These are phyloP conservation scores for Malurus cyaneus DNA, from an alignment of 2,113 vertebrate genomes.

Conservation along the genomic window DNA sequence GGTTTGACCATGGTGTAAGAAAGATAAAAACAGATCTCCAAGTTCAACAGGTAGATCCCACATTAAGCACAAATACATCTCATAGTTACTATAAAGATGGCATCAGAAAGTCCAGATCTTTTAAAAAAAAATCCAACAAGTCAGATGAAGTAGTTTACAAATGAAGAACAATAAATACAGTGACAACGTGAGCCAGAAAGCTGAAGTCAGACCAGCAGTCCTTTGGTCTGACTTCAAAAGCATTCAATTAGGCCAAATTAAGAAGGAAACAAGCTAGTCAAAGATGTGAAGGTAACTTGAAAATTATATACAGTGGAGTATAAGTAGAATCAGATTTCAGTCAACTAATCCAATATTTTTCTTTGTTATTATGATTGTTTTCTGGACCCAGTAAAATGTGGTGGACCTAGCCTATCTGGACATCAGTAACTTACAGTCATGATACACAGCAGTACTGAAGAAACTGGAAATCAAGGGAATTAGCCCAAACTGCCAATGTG, in stretches of 20 bases:
- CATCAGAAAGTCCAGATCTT: background rate
- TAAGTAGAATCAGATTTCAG: background rate
- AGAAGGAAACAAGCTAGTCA: conserved; percentile 2
- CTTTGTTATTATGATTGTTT: background rate
- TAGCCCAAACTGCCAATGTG: background rate
- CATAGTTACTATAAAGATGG: background rate
- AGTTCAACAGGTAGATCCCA: background rate
- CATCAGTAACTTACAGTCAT: background rate
- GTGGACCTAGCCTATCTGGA: background rate
- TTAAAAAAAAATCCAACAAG: background rate
- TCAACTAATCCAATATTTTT: background rate
- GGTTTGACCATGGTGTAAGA: background rate
- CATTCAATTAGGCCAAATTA: background rate
- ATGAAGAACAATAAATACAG: background rate
- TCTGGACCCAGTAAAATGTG: background rate
- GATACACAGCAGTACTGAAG: background rate
- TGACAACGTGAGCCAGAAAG: background rate
- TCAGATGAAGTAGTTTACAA: background rate
- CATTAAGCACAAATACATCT: background rate
- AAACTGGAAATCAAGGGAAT: background rate
- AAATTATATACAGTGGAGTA: background rate
- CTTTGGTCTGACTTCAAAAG: conserved; percentile 17
- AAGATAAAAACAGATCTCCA: background rate
- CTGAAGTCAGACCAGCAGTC: too few species aligned
- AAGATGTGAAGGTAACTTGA: background rate